Percentiles rank a stretch among this genome's conserved stretches.
These are phyloP conservation scores for Caenorhabditis sulstoni DNA, from an alignment of 2,888 invertebrate genomes.

Conservation along the genomic window DNA sequence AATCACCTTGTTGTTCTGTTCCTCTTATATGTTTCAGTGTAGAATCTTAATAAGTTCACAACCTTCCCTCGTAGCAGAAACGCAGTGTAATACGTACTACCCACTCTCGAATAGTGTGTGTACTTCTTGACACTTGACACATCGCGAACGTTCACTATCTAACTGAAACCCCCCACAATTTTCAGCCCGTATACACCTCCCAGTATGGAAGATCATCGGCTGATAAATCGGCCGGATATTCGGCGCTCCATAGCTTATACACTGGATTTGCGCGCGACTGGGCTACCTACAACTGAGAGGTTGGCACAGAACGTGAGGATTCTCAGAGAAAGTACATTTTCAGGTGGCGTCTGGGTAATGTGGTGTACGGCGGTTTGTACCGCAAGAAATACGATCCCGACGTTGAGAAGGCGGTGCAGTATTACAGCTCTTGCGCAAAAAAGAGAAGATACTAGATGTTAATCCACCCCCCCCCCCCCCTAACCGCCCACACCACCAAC, in stretches of 20 bases:
- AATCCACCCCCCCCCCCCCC: neutral
- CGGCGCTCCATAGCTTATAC: conserved; percentile 73
- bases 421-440: conserved; percentile 61
- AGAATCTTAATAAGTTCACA: conserved; percentile 4
- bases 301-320: conserved; percentile 1
- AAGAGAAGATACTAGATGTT: conserved; percentile 48
- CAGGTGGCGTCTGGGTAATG: conserved; percentile 71
- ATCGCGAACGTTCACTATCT: conserved; percentile 11
- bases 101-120: conserved; percentile 31
- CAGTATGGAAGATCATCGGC: conserved; percentile 62
- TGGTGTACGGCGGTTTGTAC: conserved; percentile 70
- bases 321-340: conserved; percentile 9
- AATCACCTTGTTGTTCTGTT: conserved; percentile 17
- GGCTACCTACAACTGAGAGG: conserved; percentile 72
- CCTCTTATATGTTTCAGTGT: conserved; percentile 40
- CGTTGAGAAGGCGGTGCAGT: conserved; percentile 62
- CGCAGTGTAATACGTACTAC: conserved; percentile 12
- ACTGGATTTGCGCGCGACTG: conserved; percentile 73
- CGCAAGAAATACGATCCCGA: conserved; percentile 62
- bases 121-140: conserved; percentile 26
- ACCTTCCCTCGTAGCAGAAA: neutral
- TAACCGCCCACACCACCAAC: neutral
- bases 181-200: conserved; percentile 66
- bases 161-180: conserved; percentile 2
- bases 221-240: conserved; percentile 67